A percentile compares a stretch with the other conserved stretches of the same genome.
phyloP scores from a whole-genome alignment of 2,888 invertebrate genomes.

The Micoletzkya japonica region DNA sequence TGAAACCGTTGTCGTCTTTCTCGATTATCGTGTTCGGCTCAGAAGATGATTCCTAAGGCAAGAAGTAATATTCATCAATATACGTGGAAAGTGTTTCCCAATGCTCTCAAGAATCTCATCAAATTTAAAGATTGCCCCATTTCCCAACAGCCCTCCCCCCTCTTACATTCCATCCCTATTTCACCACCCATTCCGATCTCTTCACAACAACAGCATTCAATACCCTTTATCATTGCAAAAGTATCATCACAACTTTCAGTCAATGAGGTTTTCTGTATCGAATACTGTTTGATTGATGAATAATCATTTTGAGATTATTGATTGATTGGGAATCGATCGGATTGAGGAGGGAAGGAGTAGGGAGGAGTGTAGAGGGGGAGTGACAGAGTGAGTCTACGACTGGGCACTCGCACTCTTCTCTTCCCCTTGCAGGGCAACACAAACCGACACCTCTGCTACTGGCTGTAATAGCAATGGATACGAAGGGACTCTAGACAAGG shows the following conservation, averaged over 20 bases:
- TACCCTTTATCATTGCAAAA: no score
- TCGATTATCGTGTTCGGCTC: slow-evolving; percentile 28
- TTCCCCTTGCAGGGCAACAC: slow-evolving; percentile 23
- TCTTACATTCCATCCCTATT: no score
- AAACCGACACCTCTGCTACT: slow-evolving; percentile 24
- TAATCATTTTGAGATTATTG: not conserved
- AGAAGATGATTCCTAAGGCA: slow-evolving; percentile 6
- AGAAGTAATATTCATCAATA: not conserved
- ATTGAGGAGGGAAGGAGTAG: not conserved
- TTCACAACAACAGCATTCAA: no score
- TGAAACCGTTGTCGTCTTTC: slow-evolving; percentile 61
- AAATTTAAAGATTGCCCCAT: no score
- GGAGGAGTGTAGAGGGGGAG: not conserved
- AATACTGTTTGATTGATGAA: not conserved
- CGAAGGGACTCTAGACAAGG: no score
- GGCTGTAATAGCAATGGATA: slow-evolving; percentile 26
- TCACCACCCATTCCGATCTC: no score
- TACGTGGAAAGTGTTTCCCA: not conserved
- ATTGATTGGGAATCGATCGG: not conserved
- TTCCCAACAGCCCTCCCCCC: no score
- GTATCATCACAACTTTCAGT: not conserved
- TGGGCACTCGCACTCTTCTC: slow-evolving; percentile 19
- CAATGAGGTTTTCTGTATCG: not conserved
- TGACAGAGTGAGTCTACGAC: not conserved
- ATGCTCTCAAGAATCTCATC: not conserved